phyloP scores from a whole-genome alignment of 2,888 invertebrate genomes.

The Aromia moschata region DNA sequence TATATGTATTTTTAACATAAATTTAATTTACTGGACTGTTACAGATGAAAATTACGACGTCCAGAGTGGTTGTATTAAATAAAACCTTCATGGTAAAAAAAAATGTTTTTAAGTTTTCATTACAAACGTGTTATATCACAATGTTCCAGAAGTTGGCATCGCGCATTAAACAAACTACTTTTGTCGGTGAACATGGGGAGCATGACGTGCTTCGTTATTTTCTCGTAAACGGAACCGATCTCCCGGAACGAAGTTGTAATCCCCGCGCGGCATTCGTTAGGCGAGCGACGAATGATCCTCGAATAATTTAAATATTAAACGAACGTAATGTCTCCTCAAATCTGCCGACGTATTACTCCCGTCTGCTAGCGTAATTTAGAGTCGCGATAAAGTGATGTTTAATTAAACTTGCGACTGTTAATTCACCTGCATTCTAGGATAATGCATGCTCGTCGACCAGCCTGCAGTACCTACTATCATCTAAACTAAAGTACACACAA shows the following conservation, averaged over 20 bases:
- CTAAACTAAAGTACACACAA: slow-evolving; percentile 6
- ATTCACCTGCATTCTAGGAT: slow-evolving; percentile 12
- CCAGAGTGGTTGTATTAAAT: too few relatives aligned
- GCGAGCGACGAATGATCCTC: neutral
- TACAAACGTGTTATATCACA: too few relatives aligned
- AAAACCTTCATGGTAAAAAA: too few relatives aligned
- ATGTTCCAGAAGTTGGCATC: too few relatives aligned
- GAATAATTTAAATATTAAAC: slow-evolving; percentile 8
- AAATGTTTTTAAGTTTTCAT: too few relatives aligned
- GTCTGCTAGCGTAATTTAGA: neutral
- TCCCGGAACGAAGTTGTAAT: neutral
- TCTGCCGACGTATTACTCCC: slow-evolving; percentile 2
- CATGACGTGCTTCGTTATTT: too few relatives aligned
- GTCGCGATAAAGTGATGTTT: slow-evolving; percentile 13
- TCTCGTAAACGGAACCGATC: neutral
- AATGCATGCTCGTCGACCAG: neutral
- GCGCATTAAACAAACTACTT: too few relatives aligned
- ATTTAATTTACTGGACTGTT: too few relatives aligned
- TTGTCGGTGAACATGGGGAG: too few relatives aligned
- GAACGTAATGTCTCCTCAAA: slow-evolving; percentile 8
- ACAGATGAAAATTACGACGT: too few relatives aligned
- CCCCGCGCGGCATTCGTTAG: neutral
- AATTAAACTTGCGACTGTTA: slow-evolving; percentile 16
- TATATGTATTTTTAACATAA: too few relatives aligned
- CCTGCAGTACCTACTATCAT: slow-evolving; percentile 7